These are phyloP conservation scores for Bombyx mori DNA, from an alignment of 1,140 invertebrate species.

Conservation along the genomic window ASM3026992v2 NC_085129.1:12310001-12310500, in stretches of 20 bases:
- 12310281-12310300: not conserved
- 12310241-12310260: constrained; percentile 16
- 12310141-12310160: constrained; percentile 26
- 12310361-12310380: constrained; percentile 10
- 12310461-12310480: no score
- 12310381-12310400: constrained; percentile 12
- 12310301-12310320: not conserved
- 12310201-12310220: constrained; percentile 35
- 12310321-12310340: constrained; percentile 30
- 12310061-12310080: no score
- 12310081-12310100: no score
- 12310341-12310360: constrained; percentile 23
- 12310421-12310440: not conserved
- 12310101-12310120: not conserved
- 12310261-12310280: constrained; percentile 1
- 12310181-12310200: constrained; percentile 37
- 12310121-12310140: constrained; percentile 21
- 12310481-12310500: no score
- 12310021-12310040: no score
- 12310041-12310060: no score
- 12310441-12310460: no score
- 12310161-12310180: constrained; percentile 29
- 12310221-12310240: constrained; percentile 41
- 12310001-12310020: no score
- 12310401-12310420: constrained; percentile 20